phyloP scores from a whole-genome alignment of 1,140 invertebrate genomes.

The Drosophila navojoa region DNA sequence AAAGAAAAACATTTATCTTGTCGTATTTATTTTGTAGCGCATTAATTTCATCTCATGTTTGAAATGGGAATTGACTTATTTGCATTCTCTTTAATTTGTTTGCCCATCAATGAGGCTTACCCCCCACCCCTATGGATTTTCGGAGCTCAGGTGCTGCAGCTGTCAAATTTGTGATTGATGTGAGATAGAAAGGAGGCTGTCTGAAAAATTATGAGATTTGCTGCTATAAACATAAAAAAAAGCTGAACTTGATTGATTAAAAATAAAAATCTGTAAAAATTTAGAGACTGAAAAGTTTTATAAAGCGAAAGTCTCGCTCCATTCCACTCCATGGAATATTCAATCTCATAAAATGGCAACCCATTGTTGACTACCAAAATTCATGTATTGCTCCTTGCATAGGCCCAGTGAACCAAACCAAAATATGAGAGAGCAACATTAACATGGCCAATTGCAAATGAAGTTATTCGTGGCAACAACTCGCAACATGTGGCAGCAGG shows the following conservation, averaged over 20 bases:
- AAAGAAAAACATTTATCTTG: constrained; percentile 74
- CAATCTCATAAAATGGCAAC: not conserved
- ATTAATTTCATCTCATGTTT: constrained; percentile 76
- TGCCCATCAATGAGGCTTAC: constrained; percentile 49
- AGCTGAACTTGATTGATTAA: constrained; percentile 24
- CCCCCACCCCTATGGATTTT: not conserved
- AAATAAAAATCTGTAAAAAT: constrained; percentile 6
- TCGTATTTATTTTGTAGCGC: constrained; percentile 77
- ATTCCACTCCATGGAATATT: no score
- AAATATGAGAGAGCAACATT: constrained; percentile 34
- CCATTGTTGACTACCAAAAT: not conserved
- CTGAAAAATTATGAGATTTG: constrained; percentile 64
- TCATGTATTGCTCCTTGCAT: constrained; percentile 3
- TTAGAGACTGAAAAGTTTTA: not conserved
- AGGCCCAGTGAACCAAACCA: not conserved
- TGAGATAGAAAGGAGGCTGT: constrained; percentile 15
- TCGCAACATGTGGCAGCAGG: constrained; percentile 59
- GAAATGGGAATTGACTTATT: constrained; percentile 75
- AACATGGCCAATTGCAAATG: constrained; percentile 63
- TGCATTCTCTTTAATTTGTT: constrained; percentile 76
- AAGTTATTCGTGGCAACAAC: constrained; percentile 59
- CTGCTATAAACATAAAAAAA: constrained; percentile 17
- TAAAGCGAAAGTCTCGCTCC: not conserved
- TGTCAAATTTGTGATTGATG: constrained; percentile 76
- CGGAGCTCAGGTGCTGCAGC: constrained; percentile 51